Conservation (phyloP, 2,113 vertebrate species). For the Phalacrocorax pelagicus region DNA sequence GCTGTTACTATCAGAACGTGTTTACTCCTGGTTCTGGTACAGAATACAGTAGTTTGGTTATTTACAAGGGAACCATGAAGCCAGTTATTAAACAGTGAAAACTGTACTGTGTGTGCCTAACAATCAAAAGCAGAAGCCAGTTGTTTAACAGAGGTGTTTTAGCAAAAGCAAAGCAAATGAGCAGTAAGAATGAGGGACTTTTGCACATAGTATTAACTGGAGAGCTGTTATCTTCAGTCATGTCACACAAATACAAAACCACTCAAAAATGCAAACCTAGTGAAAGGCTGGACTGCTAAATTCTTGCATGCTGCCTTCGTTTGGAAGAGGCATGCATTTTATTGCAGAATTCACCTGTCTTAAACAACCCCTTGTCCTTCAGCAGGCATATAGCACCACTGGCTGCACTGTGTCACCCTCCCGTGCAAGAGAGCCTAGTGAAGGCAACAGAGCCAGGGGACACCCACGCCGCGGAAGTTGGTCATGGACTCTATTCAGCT, state of each 20-base stretch:
- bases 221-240: not conserved
- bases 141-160: not conserved
- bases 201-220: not conserved
- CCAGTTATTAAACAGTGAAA: not conserved
- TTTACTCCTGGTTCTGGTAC: not conserved
- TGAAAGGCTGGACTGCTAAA: not conserved
- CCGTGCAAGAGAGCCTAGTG: accelerated
- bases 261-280: not conserved
- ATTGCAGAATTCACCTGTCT: not conserved
- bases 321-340: not conserved
- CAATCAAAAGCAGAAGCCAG: not conserved
- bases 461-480: not conserved
- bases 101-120: not conserved
- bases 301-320: not conserved
- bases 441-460: not conserved
- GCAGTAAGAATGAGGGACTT: not conserved
- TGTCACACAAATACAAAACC: not conserved
- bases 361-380: not conserved
- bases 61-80: not conserved
- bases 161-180: not conserved
- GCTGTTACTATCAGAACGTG: not conserved
- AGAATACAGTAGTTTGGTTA: not conserved
- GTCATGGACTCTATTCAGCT: not conserved
- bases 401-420: not conserved
- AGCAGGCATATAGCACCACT: not conserved